Evolutionary conservation across 1,140 invertebrate genomes (phyloP).

Genomic region (Luehdorfia chinensis): DNA sequence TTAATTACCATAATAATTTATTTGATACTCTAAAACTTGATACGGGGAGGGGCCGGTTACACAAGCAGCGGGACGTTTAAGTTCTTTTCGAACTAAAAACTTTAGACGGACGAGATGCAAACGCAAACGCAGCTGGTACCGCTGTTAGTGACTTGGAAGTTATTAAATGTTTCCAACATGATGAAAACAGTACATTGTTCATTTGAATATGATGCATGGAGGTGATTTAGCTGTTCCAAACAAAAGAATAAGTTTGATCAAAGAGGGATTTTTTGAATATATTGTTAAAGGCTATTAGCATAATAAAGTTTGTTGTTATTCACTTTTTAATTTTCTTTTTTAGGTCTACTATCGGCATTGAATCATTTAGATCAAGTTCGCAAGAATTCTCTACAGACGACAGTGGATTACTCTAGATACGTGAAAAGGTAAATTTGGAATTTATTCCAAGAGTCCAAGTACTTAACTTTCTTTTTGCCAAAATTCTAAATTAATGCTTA

Average conservation of each 20-base stretch:
- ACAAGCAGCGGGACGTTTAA: constrained; percentile 51
- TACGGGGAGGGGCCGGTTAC: constrained; percentile 66
- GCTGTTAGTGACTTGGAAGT: constrained; percentile 43
- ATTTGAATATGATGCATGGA: constrained; percentile 69
- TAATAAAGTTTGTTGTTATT: constrained; percentile 51
- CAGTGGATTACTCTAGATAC: constrained; percentile 88
- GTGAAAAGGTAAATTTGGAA: constrained; percentile 82
- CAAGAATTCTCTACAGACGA: constrained; percentile 68
- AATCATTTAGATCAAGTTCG: constrained; percentile 71
- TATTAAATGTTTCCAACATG: constrained; percentile 64
- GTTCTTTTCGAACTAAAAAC: constrained; percentile 66
- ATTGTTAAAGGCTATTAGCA: constrained; percentile 63
- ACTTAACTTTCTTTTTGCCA: no score
- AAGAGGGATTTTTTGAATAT: constrained; percentile 60
- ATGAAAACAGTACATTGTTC: constrained; percentile 72
- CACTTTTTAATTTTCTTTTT: constrained; percentile 46
- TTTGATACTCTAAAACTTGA: constrained; percentile 76
- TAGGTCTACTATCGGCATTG: constrained; percentile 78
- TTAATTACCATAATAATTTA: constrained; percentile 78
- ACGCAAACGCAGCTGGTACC: constrained; percentile 43
- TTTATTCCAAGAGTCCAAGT: no score
- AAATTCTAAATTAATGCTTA: no score
- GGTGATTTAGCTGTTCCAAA: constrained; percentile 71
- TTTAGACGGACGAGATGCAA: constrained; percentile 38
- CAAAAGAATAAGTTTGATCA: constrained; percentile 71